A percentile compares a stretch with the other conserved stretches of the same genome.
Conservation (phyloP, 2,888 invertebrate genomes). For the Ganaspis brasiliensis region DNA sequence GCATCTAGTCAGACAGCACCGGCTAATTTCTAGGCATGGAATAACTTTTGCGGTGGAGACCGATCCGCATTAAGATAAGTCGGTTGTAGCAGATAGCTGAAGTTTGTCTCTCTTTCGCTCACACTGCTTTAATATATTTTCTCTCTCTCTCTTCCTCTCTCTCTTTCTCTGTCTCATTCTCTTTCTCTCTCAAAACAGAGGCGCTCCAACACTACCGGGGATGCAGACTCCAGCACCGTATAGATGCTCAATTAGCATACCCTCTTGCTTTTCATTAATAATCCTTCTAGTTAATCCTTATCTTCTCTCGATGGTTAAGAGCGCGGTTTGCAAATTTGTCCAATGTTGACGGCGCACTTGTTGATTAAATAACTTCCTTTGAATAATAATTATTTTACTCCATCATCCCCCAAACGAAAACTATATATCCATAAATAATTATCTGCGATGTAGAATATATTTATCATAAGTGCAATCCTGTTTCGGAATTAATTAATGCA, state of each 20-base stretch:
- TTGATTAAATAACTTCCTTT: conserved; percentile 58
- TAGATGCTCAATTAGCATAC: conserved; percentile 63
- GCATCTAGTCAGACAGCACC: conserved; percentile 51
- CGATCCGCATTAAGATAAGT: conserved; percentile 75
- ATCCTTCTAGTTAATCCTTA: conserved; percentile 61
- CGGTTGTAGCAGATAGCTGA: conserved; percentile 49
- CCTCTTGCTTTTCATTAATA: conserved; percentile 64
- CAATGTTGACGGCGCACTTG: conserved; percentile 54
- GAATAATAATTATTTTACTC: conserved; percentile 44
- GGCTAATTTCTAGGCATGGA: conserved; percentile 74
- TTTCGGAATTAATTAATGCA: background rate
- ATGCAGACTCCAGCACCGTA: conserved; percentile 55
- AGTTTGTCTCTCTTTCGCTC: conserved; percentile 53
- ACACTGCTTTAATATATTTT: conserved; percentile 19
- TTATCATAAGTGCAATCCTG: background rate
- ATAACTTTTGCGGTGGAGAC: conserved; percentile 69
- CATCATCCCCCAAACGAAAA: too few relatives aligned
- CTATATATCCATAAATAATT: too few relatives aligned
- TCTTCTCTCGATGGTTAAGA: conserved; percentile 58
- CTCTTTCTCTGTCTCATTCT: conserved; percentile 47
- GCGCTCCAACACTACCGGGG: conserved; percentile 47
- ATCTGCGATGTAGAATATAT: too few relatives aligned
- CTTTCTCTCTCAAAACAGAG: conserved; percentile 51
- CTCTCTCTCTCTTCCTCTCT: too few relatives aligned
- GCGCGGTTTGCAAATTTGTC: conserved; percentile 51